Evolutionary conservation across 1,140 invertebrate genomes (phyloP).

Genomic region (Drosophila littoralis): DNA sequence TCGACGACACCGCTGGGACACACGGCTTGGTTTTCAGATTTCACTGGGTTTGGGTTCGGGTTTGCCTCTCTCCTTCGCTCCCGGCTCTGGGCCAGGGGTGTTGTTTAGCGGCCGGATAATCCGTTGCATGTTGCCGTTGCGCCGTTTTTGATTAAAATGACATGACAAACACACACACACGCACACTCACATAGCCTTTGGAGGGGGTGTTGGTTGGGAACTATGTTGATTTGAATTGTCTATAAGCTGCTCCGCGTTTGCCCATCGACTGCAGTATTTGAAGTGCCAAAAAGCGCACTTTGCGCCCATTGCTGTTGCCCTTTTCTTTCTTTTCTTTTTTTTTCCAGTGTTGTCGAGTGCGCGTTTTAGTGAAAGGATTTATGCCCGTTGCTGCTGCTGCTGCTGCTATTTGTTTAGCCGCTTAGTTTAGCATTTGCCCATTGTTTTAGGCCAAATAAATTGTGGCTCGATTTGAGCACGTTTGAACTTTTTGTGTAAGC

Average conservation of each 20-base stretch:
- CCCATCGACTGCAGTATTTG: constrained; percentile 57
- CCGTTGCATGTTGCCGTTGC: constrained; percentile 71
- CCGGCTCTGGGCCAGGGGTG: constrained; percentile 42
- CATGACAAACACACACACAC: constrained; percentile 23
- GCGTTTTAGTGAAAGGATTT: constrained; percentile 73
- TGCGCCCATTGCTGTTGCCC: constrained; percentile 14
- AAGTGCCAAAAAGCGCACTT: constrained; percentile 80
- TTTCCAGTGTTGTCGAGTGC: constrained; percentile 65
- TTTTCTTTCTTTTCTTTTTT: constrained; percentile 32
- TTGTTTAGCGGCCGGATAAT: constrained; percentile 81
- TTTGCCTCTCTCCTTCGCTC: neutral
- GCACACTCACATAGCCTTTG: constrained; percentile 36
- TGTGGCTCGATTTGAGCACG: constrained; percentile 23
- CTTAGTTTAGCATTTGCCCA: constrained; percentile 65
- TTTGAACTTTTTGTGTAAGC: constrained; percentile 48
- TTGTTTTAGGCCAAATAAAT: constrained; percentile 53
- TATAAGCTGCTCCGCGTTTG: constrained; percentile 58
- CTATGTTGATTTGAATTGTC: constrained; percentile 59
- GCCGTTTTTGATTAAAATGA: constrained; percentile 70
- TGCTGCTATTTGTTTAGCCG: constrained; percentile 72
- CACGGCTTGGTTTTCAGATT: constrained; percentile 20
- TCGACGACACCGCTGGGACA: constrained; percentile 39
- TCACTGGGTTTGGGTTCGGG: constrained; percentile 12
- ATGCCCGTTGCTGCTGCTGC: constrained; percentile 41
- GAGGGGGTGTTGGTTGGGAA: constrained; percentile 6